Percentiles rank a stretch among this genome's conserved stretches.
These are phyloP conservation scores for Sebastes variabilis DNA, from an alignment of 2,797 vertebrate genomes.

Conservation along the genomic window DNA sequence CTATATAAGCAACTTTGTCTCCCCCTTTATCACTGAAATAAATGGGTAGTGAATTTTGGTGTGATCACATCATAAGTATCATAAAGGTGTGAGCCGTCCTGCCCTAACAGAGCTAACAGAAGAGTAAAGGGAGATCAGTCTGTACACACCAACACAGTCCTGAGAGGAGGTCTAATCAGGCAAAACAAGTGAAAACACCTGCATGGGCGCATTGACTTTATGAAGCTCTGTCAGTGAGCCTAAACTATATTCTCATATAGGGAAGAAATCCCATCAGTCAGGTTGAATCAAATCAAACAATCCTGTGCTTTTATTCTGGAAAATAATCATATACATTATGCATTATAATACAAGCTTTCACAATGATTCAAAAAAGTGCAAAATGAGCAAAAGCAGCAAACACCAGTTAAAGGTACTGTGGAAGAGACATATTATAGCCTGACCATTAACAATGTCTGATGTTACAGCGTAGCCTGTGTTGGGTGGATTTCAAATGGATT, in stretches of 20 bases:
- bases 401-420: conserved; percentile 21
- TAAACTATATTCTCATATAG: not conserved
- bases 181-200: not conserved
- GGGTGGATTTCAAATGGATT: conserved; percentile 12
- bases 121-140: not conserved
- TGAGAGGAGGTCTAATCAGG: not conserved
- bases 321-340: conserved; percentile 69
- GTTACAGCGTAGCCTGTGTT: conserved; percentile 2
- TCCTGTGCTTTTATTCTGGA: conserved; percentile 73
- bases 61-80: not conserved
- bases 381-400: conserved; percentile 63
- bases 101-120: not conserved
- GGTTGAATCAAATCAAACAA: conserved; percentile 42
- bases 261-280: conserved; percentile 29
- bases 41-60: not conserved
- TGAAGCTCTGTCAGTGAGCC: not conserved
- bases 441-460: not conserved
- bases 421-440: not conserved
- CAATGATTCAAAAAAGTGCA: conserved; percentile 60
- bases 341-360: conserved; percentile 62
- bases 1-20: not conserved
- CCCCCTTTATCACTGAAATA: not conserved
- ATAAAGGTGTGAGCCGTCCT: not conserved
- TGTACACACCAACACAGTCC: not conserved
- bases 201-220: not conserved